Base-by-base conservation (phyloP, 2,113 vertebrate species). In the Hydrolagus affinis region DNA sequence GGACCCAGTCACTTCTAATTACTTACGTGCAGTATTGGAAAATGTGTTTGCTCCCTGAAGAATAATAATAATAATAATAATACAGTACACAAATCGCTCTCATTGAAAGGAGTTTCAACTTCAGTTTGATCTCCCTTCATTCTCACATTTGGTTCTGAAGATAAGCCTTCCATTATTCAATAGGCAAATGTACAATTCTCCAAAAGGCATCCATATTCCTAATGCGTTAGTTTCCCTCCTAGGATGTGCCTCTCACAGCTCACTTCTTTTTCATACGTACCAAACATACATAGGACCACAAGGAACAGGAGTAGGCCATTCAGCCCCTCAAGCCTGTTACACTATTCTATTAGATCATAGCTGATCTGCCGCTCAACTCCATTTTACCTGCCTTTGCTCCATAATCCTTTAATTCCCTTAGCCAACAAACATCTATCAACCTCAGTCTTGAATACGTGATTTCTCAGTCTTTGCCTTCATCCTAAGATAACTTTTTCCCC, bases 91-190 rank as follows among this genome's bases (percentile, higher is more conserved):
- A 83, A 83, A 83, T 83, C 6, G 78, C 25, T 83, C 10, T 21
- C 25, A 83, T 68, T 68, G 64, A 56, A 74, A 78, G 59, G 17
- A 28, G 76, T 62, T 80, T 83, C 62, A 8, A 19, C 17, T 19
- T 4, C 19, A 68, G 19, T 68, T 83, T 83, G 78, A 83, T 30
- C 32, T 83, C 30, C 10, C 78, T 64, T 66, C 23, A 83, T 83
- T 66, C 25, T 30, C 7, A 19, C 15, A 28, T 23, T 60, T 62
- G 12, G 62, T 80, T 80, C 23, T 80, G 60, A 23, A 15, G 57
- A 44, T 3, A 44, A 1, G 6, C 28, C 14, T 25, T 80, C 57
- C n/a, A 80, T 64, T 80, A 62, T 80, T 62, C 76, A 28, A 3
- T 28, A 25, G 2, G 62, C 12, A 80, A 44, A 8, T 80, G 12